phyloP scores from a whole-genome alignment of 2,888 invertebrate genomes.

The Scaptomyza tumidula region DNA sequence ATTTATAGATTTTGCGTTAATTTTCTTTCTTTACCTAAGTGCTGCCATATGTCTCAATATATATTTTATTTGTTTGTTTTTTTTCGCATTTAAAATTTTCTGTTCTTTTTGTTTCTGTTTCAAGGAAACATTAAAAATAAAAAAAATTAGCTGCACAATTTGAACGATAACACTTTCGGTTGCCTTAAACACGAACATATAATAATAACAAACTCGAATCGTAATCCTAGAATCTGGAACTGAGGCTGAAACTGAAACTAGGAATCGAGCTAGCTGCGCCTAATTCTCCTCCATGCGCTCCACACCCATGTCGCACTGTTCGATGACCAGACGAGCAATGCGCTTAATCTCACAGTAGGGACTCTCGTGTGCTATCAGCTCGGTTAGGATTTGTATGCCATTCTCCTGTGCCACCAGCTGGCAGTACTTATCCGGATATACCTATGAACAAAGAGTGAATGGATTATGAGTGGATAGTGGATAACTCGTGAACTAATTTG shows the following conservation, averaged over 20 bases:
- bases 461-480: neutral
- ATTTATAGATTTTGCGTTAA: conserved; percentile 45
- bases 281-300: conserved; percentile 82
- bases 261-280: conserved; percentile 13
- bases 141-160: conserved; percentile 51
- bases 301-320: conserved; percentile 86
- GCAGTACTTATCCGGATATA: conserved; percentile 93
- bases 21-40: conserved; percentile 21
- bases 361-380: conserved; percentile 87
- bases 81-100: conserved; percentile 26
- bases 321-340: conserved; percentile 88
- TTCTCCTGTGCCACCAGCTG: conserved; percentile 93
- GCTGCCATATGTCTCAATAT: conserved; percentile 23
- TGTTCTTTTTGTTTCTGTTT: conserved; percentile 13
- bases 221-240: conserved; percentile 34
- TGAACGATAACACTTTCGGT: conserved; percentile 66
- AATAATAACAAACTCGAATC: conserved; percentile 64
- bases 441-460: conserved; percentile 84
- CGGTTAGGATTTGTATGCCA: conserved; percentile 90
- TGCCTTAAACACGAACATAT: conserved; percentile 60
- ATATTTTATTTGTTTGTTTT: conserved; percentile 23
- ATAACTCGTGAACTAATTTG: rapidly evolving
- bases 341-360: conserved; percentile 89
- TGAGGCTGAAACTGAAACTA: neutral
- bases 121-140: conserved; percentile 32